These are phyloP conservation scores for Leptinotarsa rubiginosa DNA, from an alignment of 2,888 invertebrate species.

Conservation along the genomic window DNA sequence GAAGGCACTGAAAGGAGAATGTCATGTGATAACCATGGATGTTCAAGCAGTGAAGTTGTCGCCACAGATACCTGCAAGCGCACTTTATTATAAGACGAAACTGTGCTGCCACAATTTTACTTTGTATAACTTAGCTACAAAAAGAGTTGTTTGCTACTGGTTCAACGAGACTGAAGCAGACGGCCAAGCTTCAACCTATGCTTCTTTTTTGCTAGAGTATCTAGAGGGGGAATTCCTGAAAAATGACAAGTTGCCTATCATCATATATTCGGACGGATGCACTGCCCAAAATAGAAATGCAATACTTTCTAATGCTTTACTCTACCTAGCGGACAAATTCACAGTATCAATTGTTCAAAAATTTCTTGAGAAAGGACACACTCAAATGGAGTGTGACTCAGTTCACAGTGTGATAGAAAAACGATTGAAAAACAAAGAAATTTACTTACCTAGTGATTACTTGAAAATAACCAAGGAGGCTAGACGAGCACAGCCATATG, in stretches of 20 bases:
- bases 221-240: conserved; percentile 11
- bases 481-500: conserved; percentile 30
- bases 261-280: conserved; percentile 28
- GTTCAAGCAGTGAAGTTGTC: conserved; percentile 20
- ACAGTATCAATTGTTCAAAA: conserved; percentile 28
- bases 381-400: conserved; percentile 38
- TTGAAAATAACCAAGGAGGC: conserved; percentile 34
- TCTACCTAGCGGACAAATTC: conserved; percentile 27
- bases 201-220: conserved; percentile 21
- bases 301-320: conserved; percentile 30
- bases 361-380: conserved; percentile 1
- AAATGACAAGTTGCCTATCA: conserved; percentile 20
- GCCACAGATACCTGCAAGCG: conserved; percentile 14
- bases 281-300: conserved; percentile 2
- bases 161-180: conserved; percentile 20
- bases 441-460: conserved; percentile 37
- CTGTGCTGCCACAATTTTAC: conserved; percentile 16
- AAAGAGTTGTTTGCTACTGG: conserved; percentile 21
- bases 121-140: too few species aligned
- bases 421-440: conserved; percentile 31
- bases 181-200: conserved; percentile 21
- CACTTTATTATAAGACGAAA: conserved; percentile 14
- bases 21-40: conserved; percentile 24
- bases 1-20: not conserved
- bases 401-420: conserved; percentile 33